These are phyloP conservation scores for Glareola pratincola DNA, from an alignment of 2,113 vertebrate species.

Conservation along the genomic window DNA sequence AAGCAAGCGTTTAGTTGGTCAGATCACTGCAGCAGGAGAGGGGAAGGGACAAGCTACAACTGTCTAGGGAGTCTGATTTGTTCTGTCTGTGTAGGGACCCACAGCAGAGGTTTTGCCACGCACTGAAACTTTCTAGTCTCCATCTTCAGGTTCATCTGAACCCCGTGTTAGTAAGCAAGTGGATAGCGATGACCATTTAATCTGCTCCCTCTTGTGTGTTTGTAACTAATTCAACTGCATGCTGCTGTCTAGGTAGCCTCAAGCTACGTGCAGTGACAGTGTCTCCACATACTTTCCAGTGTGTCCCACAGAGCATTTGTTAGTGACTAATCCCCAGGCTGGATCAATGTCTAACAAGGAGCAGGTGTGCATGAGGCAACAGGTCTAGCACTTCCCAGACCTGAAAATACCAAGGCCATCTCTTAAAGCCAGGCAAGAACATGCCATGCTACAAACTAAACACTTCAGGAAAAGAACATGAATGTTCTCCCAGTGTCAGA, in stretches of 20 bases:
- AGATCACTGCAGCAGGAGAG: neutral
- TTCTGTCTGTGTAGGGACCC: neutral
- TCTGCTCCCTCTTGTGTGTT: neutral
- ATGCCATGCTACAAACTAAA: rapidly evolving
- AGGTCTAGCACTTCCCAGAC: neutral
- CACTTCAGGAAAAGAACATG: neutral
- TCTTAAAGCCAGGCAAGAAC: neutral
- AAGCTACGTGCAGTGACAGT: neutral
- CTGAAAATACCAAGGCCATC: neutral
- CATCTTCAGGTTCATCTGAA: neutral
- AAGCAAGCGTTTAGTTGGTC: neutral
- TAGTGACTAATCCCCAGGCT: neutral
- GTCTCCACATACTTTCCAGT: neutral
- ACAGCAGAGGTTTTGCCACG: neutral
- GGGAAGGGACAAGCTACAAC: neutral
- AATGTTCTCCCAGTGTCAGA: neutral
- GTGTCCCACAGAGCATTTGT: neutral
- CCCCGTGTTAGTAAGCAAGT: neutral
- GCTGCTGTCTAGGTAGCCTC: neutral
- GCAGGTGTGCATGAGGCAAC: neutral
- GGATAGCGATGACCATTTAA: neutral
- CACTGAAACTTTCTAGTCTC: neutral
- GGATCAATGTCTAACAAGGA: neutral
- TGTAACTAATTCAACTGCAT: neutral
- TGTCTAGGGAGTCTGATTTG: neutral